Evolutionary conservation across 2,888 invertebrate species (phyloP).

Genomic region (Aspidapion aeneum): DNA sequence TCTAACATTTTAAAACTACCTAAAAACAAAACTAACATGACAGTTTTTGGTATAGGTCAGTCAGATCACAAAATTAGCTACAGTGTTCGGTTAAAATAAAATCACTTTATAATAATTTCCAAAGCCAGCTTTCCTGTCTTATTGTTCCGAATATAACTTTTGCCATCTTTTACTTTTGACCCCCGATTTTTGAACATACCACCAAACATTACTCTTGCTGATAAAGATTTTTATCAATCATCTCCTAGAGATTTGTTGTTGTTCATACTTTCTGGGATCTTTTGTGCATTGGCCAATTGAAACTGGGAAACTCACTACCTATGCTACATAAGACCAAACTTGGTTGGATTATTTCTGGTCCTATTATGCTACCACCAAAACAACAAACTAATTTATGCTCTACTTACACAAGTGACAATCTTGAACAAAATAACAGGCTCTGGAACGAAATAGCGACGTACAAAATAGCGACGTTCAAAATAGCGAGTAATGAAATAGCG

Average conservation of each 20-base stretch:
- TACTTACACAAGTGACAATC: background rate
- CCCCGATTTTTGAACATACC: conserved; percentile 11
- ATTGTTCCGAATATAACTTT: conserved; percentile 10
- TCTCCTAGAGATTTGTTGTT: conserved; percentile 11
- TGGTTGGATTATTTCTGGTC: conserved; percentile 20
- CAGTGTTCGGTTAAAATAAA: background rate
- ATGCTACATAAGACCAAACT: conserved; percentile 21
- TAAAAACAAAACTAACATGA: too few relatives aligned
- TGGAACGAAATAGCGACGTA: too few relatives aligned
- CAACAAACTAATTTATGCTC: background rate
- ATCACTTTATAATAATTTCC: conserved; percentile 4
- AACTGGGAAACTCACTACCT: conserved; percentile 7
- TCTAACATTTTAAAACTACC: background rate
- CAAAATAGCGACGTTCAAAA: too few relatives aligned
- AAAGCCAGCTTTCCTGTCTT: conserved; percentile 2
- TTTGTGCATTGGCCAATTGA: conserved; percentile 16
- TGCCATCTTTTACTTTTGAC: conserved; percentile 11
- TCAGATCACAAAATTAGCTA: background rate
- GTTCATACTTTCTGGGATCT: conserved; percentile 16
- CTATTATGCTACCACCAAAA: conserved; percentile 1
- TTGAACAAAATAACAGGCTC: too few relatives aligned
- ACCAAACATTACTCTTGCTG: conserved; percentile 14
- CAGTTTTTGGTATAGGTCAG: too few relatives aligned
- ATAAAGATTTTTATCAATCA: conserved; percentile 14
- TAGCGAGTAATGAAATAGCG: too few relatives aligned